Evolutionary conservation across 2,113 vertebrate genomes (phyloP).

Genomic region (Dunckerocampus dactyliophorus): DNA sequence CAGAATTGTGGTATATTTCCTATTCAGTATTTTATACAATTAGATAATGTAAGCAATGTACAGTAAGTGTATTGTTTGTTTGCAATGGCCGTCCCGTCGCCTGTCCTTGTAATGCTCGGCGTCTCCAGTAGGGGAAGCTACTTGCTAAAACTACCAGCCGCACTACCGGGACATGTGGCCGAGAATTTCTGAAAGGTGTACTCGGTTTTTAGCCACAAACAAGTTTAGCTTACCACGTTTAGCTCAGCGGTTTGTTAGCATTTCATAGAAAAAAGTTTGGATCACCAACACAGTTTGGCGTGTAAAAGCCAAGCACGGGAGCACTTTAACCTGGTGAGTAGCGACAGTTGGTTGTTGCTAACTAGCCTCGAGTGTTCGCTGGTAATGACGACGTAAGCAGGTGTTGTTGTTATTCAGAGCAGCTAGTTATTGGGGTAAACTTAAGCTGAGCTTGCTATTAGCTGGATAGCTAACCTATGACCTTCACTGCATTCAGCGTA

Average conservation of each 20-base stretch:
- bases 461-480: constrained; percentile 44
- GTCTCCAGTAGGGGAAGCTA: constrained; percentile 35
- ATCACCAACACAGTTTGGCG: background rate
- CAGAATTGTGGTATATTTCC: no score
- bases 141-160: constrained; percentile 19
- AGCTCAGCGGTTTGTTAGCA: constrained; percentile 4
- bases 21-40: no score
- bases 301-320: background rate
- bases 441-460: background rate
- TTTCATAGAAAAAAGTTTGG: constrained; percentile 10
- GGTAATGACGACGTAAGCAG: constrained; percentile 60
- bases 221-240: constrained; percentile 2
- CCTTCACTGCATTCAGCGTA: constrained; percentile 45
- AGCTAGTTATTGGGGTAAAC: constrained; percentile 38
- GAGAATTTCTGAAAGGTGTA: constrained; percentile 59
- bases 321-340: constrained; percentile 45
- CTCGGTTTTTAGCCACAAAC: constrained; percentile 39
- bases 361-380: constrained; percentile 20
- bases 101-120: constrained; percentile 10
- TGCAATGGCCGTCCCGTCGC: no score
- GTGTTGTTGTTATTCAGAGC: constrained; percentile 59
- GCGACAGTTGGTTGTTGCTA: constrained; percentile 4
- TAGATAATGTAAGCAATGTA: no score
- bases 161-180: constrained; percentile 66
- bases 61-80: no score